phyloP scores from a whole-genome alignment of 2,797 vertebrate genomes.

The Bradypodion ventrale region DNA sequence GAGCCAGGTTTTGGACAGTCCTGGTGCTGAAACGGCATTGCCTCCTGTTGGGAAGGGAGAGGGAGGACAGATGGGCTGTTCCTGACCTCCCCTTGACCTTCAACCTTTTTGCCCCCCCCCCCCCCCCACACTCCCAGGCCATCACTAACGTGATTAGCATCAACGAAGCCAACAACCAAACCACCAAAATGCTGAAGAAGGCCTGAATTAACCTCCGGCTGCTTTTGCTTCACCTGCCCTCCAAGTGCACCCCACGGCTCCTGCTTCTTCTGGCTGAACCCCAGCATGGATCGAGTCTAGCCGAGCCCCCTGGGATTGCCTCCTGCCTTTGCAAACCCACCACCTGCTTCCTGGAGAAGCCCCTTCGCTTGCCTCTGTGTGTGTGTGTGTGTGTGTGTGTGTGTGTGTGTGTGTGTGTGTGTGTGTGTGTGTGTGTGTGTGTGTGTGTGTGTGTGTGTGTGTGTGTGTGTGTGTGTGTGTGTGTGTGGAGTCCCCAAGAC shows the following conservation, averaged over 20 bases:
- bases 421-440: too few relatives aligned
- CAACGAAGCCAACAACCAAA: constrained; percentile 80
- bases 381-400: too few relatives aligned
- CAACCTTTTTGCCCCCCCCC: neutral
- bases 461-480: too few relatives aligned
- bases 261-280: neutral
- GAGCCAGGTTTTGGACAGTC: neutral
- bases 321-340: neutral
- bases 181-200: constrained; percentile 72
- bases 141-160: constrained; percentile 81
- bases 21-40: too few relatives aligned
- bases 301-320: neutral
- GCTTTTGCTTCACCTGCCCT: neutral
- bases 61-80: too few relatives aligned
- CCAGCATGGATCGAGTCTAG: neutral
- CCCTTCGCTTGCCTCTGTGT: neutral
- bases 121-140: too few relatives aligned
- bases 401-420: too few relatives aligned
- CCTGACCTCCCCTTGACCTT: too few relatives aligned
- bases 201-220: neutral
- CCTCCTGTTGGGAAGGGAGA: too few relatives aligned
- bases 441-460: too few relatives aligned
- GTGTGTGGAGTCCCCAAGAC: neutral
- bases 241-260: neutral
- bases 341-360: neutral